Evolutionary conservation across 92 coral and sea anemone genomes (phyloP).

Genomic region (Porites divaricata): DNA sequence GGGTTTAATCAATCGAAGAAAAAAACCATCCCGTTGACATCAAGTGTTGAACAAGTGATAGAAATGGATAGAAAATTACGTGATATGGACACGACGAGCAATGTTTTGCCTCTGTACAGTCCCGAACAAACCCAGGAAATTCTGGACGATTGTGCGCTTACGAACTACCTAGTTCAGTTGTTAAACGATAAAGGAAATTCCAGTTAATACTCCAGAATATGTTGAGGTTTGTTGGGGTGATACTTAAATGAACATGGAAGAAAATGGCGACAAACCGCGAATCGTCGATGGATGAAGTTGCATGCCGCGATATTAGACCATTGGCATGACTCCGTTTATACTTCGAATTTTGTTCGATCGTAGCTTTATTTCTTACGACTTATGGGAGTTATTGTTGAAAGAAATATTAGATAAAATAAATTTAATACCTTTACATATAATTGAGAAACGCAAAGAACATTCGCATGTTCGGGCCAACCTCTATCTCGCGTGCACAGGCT

Average conservation of each 20-base stretch:
- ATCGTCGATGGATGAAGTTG: too few relatives aligned
- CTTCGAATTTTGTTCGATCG: too few relatives aligned
- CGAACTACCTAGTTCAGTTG: slow-evolving; percentile 21
- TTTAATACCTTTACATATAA: too few relatives aligned
- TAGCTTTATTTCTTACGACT: too few relatives aligned
- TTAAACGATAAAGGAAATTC: background rate
- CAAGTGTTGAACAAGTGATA: slow-evolving; percentile 6
- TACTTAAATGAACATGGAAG: background rate
- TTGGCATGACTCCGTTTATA: too few relatives aligned
- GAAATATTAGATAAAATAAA: too few relatives aligned
- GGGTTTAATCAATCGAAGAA: background rate
- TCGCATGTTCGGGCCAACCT: too few relatives aligned
- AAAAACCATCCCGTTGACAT: background rate
- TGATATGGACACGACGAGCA: background rate
- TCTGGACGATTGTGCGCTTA: slow-evolving; percentile 14
- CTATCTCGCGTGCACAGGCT: too few relatives aligned
- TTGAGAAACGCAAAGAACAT: too few relatives aligned
- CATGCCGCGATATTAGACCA: too few relatives aligned
- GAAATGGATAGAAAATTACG: slow-evolving; percentile 20
- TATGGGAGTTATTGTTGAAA: too few relatives aligned
- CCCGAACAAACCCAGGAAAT: slow-evolving; percentile 25
- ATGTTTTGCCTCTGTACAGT: background rate
- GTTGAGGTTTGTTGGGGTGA: background rate
- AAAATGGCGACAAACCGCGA: too few relatives aligned
- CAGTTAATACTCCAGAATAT: background rate